phyloP scores from a whole-genome alignment of 2,113 vertebrate species.

The Periophthalmodon schlosseri region DNA sequence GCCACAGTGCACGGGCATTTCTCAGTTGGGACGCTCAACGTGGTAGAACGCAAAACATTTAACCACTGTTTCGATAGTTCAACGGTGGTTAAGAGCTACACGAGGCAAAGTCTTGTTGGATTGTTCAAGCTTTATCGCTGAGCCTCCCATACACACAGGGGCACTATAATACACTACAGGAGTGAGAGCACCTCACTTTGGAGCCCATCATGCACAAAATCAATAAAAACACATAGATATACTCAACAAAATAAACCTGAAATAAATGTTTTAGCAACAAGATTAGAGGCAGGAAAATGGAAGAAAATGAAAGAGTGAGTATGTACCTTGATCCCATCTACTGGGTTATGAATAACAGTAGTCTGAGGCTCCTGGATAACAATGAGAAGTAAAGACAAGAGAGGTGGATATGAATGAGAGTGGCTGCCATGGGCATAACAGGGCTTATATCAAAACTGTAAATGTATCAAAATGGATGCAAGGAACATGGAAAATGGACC shows the following conservation, averaged over 20 bases:
- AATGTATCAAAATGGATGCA: slow-evolving; percentile 24
- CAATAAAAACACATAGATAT: slow-evolving; percentile 18
- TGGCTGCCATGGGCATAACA: slow-evolving; percentile 3
- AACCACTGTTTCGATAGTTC: slow-evolving; percentile 9
- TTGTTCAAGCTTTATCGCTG: slow-evolving; percentile 8
- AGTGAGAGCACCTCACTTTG: slow-evolving; percentile 6
- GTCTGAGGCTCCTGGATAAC: slow-evolving; percentile 75
- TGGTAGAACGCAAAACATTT: background rate
- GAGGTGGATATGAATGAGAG: slow-evolving; percentile 4
- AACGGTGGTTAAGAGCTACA: slow-evolving; percentile 13
- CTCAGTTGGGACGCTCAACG: background rate
- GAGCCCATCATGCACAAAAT: slow-evolving; percentile 31
- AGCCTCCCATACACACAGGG: slow-evolving; percentile 41
- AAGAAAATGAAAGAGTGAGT: slow-evolving; percentile 18
- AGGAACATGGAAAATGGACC: slow-evolving; percentile 33
- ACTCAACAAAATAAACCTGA: slow-evolving; percentile 18
- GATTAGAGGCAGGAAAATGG: slow-evolving; percentile 5
- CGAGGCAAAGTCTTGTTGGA: background rate
- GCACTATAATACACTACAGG: slow-evolving; percentile 20
- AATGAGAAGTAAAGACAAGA: slow-evolving; percentile 31
- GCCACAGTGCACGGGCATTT: slow-evolving; percentile 12
- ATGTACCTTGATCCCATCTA: slow-evolving; percentile 76
- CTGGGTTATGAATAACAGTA: slow-evolving; percentile 78
- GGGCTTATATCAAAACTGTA: background rate
- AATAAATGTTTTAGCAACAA: slow-evolving; percentile 18